Evolutionary conservation across 2,113 vertebrate genomes (phyloP), one percentile per base, ranked within the genome.

Genomic region (Vulpes vulpes): DNA sequence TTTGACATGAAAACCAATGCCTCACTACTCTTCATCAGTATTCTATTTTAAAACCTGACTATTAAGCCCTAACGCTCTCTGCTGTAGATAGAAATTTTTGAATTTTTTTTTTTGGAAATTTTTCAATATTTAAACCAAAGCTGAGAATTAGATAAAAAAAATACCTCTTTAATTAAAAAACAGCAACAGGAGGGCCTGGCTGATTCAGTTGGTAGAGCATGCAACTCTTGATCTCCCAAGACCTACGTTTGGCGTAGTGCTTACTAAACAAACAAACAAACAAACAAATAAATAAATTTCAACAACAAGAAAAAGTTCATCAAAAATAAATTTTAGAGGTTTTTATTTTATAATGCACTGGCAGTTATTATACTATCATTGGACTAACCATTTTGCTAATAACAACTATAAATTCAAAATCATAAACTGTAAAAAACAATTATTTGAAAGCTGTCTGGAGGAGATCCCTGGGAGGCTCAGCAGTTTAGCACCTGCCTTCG

Each of bases 11-110:
- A 76, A 53, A 92, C 49, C 92, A 73, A 35, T 79, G 79, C 38
- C 57, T 91, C 86, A 30, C 71, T 82, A 25, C 92, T 87, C 62
- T 94, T 91, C 25, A 94, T 93, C 94, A 97, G 84, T 79, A 89
- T 97, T 97, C 93, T 93, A 59, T 95, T 92, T 97, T 76, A 93
- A 94, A 97, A 83, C 35, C 35, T 88, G 43, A 84, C 38, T 92
- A 30, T 79, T 91, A 95, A 94, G 23, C 17, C 79, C 55, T 60
- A 82, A 60, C 86, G 30, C 78, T 91, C 78, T 97, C 96, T 97
- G 38, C 25, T 80, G 67, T 89, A 79, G 57, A 89, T 91, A 95
- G 64, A 90, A 73, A 79, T 57, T 85, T 92, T n/a, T 69, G 43
- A 89, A 17, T 97, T 82, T 96, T 96, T 96, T 92, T n/a, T 69